Percentiles rank a stretch among this genome's conserved stretches.
These are phyloP conservation scores for Elymnias hypermnestra DNA, from an alignment of 1,140 invertebrate species.

Conservation along the genomic window DNA sequence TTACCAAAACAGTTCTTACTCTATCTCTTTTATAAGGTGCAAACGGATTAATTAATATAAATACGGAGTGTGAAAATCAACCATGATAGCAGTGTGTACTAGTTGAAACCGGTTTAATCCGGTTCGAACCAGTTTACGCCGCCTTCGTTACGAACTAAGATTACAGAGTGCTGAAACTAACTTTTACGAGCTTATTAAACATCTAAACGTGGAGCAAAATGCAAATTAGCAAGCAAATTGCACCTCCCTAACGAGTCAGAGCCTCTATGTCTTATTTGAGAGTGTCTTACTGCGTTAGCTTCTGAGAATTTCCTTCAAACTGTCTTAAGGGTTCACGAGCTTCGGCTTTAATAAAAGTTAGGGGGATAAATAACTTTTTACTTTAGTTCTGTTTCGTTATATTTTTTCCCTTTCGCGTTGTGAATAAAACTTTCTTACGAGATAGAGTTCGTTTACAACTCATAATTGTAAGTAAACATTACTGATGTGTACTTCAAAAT, in stretches of 20 bases:
- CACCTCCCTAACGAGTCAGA: constrained; percentile 11
- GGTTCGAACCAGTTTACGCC: constrained; percentile 23
- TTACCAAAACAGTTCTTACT: too few relatives aligned
- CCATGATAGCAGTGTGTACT: constrained; percentile 6
- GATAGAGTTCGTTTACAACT: too few relatives aligned
- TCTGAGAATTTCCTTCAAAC: constrained; percentile 2
- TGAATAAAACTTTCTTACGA: too few relatives aligned
- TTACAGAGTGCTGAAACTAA: constrained; percentile 30
- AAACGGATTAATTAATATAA: too few relatives aligned
- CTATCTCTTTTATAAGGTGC: too few relatives aligned
- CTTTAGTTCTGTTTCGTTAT: too few relatives aligned
- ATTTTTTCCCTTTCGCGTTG: too few relatives aligned
- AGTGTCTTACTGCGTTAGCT: constrained; percentile 8
- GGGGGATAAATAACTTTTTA: too few relatives aligned
- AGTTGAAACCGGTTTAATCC: constrained; percentile 11
- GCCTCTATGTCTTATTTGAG: constrained; percentile 9
- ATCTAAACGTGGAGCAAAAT: constrained; percentile 34
- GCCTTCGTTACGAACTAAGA: constrained; percentile 24
- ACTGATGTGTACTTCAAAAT: too few relatives aligned
- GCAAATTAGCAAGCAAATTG: constrained; percentile 37
- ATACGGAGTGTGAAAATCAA: too few relatives aligned
- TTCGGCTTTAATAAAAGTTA: neutral
- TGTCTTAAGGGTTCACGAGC: neutral
- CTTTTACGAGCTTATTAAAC: constrained; percentile 34
- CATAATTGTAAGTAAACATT: too few relatives aligned